Conservation (phyloP, 2,113 vertebrate species). For the Vidua macroura region DNA sequence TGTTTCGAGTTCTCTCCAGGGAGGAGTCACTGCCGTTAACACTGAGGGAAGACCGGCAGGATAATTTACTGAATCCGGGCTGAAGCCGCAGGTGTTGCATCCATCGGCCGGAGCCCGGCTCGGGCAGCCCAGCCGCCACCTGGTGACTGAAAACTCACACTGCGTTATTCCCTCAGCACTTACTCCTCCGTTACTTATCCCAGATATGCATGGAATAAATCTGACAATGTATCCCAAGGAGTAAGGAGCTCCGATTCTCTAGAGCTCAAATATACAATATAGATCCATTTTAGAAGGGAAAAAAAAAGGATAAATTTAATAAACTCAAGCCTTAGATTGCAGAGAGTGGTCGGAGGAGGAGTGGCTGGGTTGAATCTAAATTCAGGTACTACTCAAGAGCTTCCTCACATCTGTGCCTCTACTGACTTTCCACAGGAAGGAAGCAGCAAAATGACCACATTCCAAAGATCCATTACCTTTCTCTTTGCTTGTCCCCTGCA, state of each 20-base stretch:
- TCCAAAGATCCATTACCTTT: neutral
- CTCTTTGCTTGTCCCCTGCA: neutral
- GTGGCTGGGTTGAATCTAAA: neutral
- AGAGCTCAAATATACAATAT: conserved; percentile 36
- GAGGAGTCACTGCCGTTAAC: neutral
- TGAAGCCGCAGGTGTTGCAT: neutral
- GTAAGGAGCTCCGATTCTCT: conserved; percentile 61
- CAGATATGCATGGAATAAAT: conserved; percentile 1
- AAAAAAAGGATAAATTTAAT: conserved; percentile 62
- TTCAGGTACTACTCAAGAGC: neutral
- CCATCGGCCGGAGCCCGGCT: neutral
- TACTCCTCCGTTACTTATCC: neutral
- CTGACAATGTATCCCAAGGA: conserved; percentile 42
- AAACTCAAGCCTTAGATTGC: conserved; percentile 32
- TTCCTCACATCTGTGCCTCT: neutral
- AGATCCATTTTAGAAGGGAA: conserved; percentile 43
- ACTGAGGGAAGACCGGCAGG: neutral
- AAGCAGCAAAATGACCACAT: neutral
- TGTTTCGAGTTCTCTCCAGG: neutral
- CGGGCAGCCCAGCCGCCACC: conserved; percentile 59
- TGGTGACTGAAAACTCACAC: conserved; percentile 37
- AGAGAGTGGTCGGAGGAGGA: neutral
- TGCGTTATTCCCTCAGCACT: neutral
- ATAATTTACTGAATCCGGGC: neutral
- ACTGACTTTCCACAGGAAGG: neutral